Evolutionary conservation across 2,888 invertebrate species (phyloP), one percentile per base, ranked within the genome.

Genomic region (Spialia ferax): DNA sequence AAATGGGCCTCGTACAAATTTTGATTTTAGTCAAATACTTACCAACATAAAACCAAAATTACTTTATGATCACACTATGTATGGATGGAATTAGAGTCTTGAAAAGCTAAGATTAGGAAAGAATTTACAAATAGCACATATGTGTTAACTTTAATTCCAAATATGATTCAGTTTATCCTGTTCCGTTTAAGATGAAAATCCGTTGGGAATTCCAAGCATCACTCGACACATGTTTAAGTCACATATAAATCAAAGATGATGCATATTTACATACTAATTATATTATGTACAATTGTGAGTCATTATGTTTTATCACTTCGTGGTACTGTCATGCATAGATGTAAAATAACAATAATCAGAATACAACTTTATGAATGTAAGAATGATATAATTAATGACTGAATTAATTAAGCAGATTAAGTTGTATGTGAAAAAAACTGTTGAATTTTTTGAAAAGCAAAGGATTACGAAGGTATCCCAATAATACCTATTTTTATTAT

Each of bases 101-200:
- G n/a, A n/a, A n/a, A n/a, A 29, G 29, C 29, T 29, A 3, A 29
- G 8, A 2, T 7, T 29, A 29, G 0, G 29, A 29, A 32, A 11
- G 8, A 10, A 32, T 32, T 32, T 32, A 32, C 7, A 42, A 15
- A 42, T 42, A 15, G 15, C 42, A 42, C 15, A 11, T 45, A 10
- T 18, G 1, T 11, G 23, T 23, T 23, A 52, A 52, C 11, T 23
- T 50, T 23, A 52, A 23, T n/a, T 23, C 13, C 52, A 52, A 52
- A 52, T 52, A 52, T 52, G 22, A 22, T n/a, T 52, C 48, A 10
- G 48, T 52, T 52, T 52, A 62, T 52, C 62, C 62, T 62, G 52
- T 52, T 62, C 15, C 11, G 18, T 54, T 63, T 54, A 23, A 11
- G 7, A 42, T 38, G 56, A 56, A 32, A 56, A 48, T 20, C 18